Percentiles rank a stretch among this genome's conserved stretches.
These are phyloP conservation scores for Channa striata DNA, from an alignment of 2,797 vertebrate genomes.

Conservation along the genomic window DNA sequence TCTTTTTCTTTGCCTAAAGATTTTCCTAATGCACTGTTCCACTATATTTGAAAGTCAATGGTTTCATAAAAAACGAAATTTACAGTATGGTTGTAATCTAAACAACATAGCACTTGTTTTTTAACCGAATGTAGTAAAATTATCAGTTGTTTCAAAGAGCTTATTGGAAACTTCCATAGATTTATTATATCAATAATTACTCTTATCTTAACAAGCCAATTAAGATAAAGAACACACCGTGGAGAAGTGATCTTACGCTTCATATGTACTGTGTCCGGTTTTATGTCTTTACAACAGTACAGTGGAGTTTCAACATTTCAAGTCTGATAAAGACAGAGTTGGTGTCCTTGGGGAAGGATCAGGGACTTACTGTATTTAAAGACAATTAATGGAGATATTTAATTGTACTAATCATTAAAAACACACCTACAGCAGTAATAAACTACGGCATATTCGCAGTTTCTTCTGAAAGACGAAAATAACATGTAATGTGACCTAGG, in stretches of 20 bases:
- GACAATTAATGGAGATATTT: background rate
- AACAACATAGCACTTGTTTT: too few species aligned
- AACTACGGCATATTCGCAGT: background rate
- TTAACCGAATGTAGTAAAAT: too few species aligned
- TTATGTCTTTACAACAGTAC: constrained; percentile 43
- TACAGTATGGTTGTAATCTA: too few species aligned
- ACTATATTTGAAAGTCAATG: too few species aligned
- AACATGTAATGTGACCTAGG: background rate
- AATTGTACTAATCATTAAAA: too few species aligned
- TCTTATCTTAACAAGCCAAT: constrained; percentile 75
- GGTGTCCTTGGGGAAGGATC: too few species aligned
- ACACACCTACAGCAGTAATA: too few species aligned
- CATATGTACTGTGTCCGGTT: constrained; percentile 15
- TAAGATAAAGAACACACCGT: constrained; percentile 68
- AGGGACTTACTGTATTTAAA: background rate
- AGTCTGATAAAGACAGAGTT: background rate
- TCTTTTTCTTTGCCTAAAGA: too few species aligned
- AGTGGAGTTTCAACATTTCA: constrained; percentile 27
- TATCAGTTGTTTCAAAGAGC: too few species aligned
- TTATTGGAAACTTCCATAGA: too few species aligned
- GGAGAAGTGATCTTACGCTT: constrained; percentile 37
- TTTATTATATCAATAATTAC: too few species aligned
- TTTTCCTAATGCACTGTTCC: background rate
- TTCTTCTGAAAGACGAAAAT: background rate
- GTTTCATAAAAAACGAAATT: too few species aligned